phyloP scores from a whole-genome alignment of 2,113 vertebrate genomes.

The Trichomycterus rosablanca region DNA sequence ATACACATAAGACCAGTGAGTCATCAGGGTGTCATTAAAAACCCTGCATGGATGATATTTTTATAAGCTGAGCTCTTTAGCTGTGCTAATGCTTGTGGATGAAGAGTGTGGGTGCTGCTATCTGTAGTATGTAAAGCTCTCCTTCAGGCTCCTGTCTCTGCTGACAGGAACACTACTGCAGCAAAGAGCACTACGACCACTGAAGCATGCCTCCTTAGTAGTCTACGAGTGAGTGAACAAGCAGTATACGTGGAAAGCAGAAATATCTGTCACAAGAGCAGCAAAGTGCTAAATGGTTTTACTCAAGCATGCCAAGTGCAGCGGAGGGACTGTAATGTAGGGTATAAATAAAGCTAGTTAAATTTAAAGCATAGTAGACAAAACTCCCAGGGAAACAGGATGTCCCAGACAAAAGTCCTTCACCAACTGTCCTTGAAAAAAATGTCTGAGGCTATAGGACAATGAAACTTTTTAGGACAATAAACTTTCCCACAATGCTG shows the following conservation, averaged over 20 bases:
- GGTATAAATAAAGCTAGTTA: too few species aligned
- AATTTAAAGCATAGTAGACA: too few species aligned
- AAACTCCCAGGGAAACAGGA: too few species aligned
- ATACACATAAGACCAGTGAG: constrained; percentile 7
- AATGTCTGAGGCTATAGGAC: too few species aligned
- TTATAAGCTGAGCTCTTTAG: constrained; percentile 5
- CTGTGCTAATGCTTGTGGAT: constrained; percentile 16
- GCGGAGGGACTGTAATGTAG: neutral
- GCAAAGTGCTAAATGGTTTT: neutral
- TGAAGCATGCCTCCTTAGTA: constrained; percentile 22
- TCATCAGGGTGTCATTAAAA: constrained; percentile 3
- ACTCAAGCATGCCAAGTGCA: constrained; percentile 10
- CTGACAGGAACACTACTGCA: constrained; percentile 14
- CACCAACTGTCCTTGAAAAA: too few species aligned
- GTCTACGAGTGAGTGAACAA: constrained; percentile 42
- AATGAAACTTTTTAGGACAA: too few species aligned
- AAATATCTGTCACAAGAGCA: constrained; percentile 2
- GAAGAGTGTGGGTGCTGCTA: constrained; percentile 18
- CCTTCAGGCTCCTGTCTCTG: neutral
- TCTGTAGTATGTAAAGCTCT: constrained; percentile 8
- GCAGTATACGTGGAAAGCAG: constrained; percentile 12
- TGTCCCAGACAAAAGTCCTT: too few species aligned
- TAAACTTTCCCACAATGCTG: too few species aligned
- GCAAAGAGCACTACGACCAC: constrained; percentile 11
- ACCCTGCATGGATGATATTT: neutral